Evolutionary conservation across 1,140 invertebrate genomes (phyloP).

Genomic region (Lepidurus couesii): DNA sequence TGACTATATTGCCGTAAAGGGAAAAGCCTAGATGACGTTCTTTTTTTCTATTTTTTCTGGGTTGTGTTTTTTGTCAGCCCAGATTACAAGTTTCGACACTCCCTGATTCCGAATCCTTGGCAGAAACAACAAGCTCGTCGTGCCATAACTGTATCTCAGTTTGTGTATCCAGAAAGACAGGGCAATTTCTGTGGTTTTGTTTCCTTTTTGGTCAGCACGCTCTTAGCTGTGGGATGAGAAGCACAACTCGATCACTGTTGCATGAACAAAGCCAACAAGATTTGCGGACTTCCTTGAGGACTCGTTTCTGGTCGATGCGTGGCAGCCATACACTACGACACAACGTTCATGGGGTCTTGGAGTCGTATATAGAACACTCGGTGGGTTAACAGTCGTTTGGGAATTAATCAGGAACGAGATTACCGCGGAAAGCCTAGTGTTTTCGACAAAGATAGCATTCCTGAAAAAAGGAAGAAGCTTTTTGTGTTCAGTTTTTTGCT

Average conservation of each 20-base stretch:
- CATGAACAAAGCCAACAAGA: no score
- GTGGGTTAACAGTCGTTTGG: no score
- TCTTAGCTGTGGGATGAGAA: background rate
- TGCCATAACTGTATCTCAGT: no score
- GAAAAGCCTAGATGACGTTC: background rate
- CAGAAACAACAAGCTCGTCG: background rate
- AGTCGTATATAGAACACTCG: no score
- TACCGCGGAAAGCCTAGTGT: no score
- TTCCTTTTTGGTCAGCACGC: background rate
- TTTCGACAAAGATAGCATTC: no score
- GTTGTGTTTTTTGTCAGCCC: background rate
- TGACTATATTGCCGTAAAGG: constrained; percentile 11
- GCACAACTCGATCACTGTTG: background rate
- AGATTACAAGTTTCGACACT: constrained; percentile 13
- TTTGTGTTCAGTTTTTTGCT: background rate
- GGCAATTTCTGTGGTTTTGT: background rate
- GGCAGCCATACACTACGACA: no score
- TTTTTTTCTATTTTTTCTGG: background rate
- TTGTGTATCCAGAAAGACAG: background rate
- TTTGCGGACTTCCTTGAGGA: no score
- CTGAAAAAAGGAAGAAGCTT: no score
- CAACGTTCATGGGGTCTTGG: no score
- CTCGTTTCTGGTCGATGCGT: no score
- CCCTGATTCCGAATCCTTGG: background rate
- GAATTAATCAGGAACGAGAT: no score